Conservation (phyloP, 1,140 invertebrate species). For the Lycorma delicatula region DNA sequence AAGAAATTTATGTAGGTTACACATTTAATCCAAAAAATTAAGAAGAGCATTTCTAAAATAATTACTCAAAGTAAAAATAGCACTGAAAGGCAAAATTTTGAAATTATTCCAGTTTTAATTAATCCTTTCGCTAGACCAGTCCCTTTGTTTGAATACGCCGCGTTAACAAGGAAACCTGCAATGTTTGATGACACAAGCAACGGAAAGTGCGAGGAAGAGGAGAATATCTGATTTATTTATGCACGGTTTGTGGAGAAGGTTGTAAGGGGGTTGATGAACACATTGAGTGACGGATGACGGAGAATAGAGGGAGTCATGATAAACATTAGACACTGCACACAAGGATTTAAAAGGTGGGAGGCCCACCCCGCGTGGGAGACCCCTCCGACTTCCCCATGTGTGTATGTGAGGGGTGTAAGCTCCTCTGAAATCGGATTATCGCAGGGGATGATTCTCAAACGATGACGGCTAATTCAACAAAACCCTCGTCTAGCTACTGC, state of each 20-base stretch:
- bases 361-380: slow-evolving; percentile 38
- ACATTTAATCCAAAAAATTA: too few species aligned
- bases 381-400: slow-evolving; percentile 39
- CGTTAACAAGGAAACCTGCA: background rate
- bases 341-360: slow-evolving; percentile 40
- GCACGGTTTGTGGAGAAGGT: background rate
- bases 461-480: slow-evolving; percentile 20
- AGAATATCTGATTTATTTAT: background rate
- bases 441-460: slow-evolving; percentile 20
- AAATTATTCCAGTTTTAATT: too few species aligned
- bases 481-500: background rate
- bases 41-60: too few species aligned
- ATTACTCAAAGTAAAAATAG: too few species aligned
- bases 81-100: too few species aligned
- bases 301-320: background rate
- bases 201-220: background rate
- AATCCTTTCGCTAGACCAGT: too few species aligned
- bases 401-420: slow-evolving; percentile 24
- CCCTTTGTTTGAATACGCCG: too few species aligned
- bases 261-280: background rate
- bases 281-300: background rate
- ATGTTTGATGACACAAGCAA: background rate
- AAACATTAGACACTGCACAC: slow-evolving; percentile 30
- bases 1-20: too few species aligned
- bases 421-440: slow-evolving; percentile 22